These are phyloP conservation scores for Puntigrus tetrazona DNA, from an alignment of 2,113 vertebrate genomes.

Conservation along the genomic window DNA sequence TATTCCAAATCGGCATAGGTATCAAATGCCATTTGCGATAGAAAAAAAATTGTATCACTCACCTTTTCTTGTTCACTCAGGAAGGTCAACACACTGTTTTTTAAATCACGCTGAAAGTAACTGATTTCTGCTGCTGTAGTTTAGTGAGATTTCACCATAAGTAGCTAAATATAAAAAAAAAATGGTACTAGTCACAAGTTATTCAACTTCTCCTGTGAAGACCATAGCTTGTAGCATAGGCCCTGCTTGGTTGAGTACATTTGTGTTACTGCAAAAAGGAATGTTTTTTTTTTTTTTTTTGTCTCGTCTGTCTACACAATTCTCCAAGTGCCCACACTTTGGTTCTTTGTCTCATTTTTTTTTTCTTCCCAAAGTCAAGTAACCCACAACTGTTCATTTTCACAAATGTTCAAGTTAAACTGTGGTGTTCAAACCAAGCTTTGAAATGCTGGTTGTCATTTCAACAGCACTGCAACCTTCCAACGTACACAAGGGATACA, in stretches of 20 bases:
- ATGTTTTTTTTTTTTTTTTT: conserved; percentile 30
- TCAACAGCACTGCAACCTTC: conserved; percentile 47
- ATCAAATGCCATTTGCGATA: conserved; percentile 28
- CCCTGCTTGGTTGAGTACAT: conserved; percentile 83
- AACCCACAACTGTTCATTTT: not conserved
- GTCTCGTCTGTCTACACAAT: conserved; percentile 23
- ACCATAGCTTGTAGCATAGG: conserved; percentile 72
- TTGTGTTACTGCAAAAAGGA: conserved; percentile 81
- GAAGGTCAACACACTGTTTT: conserved; percentile 87
- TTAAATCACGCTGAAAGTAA: conserved; percentile 66
- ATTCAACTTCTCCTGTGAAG: conserved; percentile 53
- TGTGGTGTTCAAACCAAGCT: conserved; percentile 25
- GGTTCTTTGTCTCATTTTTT: conserved; percentile 18
- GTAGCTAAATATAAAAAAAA: conserved; percentile 33
- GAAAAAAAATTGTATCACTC: conserved; percentile 67
- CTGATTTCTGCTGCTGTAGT: conserved; percentile 86
- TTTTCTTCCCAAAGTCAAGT: not conserved
- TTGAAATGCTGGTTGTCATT: conserved; percentile 59
- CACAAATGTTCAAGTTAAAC: conserved; percentile 26
- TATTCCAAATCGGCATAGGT: conserved; percentile 20
- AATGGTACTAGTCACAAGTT: conserved; percentile 56
- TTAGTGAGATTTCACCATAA: conserved; percentile 26
- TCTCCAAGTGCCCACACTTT: conserved; percentile 47
- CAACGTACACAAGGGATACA: conserved; percentile 18
- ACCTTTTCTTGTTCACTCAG: conserved; percentile 75